Evolutionary conservation across 1,140 invertebrate genomes (phyloP).

Genomic region (Scaptomyza montana): DNA sequence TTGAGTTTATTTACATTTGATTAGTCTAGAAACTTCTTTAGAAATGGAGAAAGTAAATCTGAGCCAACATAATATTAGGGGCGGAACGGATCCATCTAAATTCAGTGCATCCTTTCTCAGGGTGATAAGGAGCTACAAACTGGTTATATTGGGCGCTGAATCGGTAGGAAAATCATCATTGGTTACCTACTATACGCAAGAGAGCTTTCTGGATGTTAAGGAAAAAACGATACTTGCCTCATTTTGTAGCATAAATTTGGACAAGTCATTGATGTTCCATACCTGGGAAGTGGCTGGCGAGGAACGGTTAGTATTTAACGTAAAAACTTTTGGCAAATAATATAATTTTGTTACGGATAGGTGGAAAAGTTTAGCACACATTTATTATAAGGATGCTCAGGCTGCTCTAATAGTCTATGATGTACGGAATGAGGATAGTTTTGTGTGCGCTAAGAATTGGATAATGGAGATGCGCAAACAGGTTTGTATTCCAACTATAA

Average conservation of each 20-base stretch:
- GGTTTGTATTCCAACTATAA: background rate
- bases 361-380: constrained; percentile 8
- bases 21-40: background rate
- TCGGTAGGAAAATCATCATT: constrained; percentile 22
- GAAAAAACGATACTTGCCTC: constrained; percentile 12
- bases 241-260: background rate
- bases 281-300: constrained; percentile 22
- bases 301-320: constrained; percentile 9
- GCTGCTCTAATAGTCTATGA: constrained; percentile 28
- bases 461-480: background rate
- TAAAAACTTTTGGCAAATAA: background rate
- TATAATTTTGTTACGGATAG: background rate
- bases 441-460: constrained; percentile 19
- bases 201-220: background rate
- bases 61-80: no score
- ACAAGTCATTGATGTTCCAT: background rate
- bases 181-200: background rate
- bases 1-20: background rate
- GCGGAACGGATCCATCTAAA: background rate
- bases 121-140: constrained; percentile 2
- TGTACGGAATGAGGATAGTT: constrained; percentile 5
- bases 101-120: background rate
- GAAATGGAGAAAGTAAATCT: background rate
- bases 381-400: constrained; percentile 28
- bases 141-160: constrained; percentile 25